These are phyloP conservation scores for Zaprionus africanus DNA, from an alignment of 1,140 invertebrate species.

Conservation along the genomic window DNA sequence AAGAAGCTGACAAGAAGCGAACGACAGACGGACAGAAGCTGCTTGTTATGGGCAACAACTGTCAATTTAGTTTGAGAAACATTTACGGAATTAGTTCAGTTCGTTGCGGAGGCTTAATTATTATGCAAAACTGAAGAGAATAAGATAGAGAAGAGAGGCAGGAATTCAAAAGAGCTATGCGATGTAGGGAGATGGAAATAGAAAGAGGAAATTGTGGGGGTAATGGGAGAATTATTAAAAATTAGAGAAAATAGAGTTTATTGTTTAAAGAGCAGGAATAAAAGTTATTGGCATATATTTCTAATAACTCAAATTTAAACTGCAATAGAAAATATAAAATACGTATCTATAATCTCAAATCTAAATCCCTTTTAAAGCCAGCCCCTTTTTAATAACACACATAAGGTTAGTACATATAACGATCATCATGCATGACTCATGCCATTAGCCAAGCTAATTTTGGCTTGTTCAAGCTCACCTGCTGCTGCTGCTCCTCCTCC, in stretches of 20 bases:
- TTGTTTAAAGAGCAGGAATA: too few relatives aligned
- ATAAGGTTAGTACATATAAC: background rate
- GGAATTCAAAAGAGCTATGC: too few relatives aligned
- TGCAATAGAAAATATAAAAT: too few relatives aligned
- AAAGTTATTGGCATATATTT: too few relatives aligned
- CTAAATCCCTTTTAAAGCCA: background rate
- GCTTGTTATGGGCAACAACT: slow-evolving; percentile 5
- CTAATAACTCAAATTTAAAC: too few relatives aligned
- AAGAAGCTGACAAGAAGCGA: slow-evolving; percentile 15
- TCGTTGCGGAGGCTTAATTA: background rate
- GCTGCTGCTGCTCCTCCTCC: slow-evolving; percentile 35
- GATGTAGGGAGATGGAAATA: background rate
- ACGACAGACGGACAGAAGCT: slow-evolving; percentile 4
- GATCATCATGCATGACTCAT: slow-evolving; percentile 10
- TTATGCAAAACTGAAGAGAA: background rate
- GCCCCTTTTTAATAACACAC: background rate
- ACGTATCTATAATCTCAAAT: background rate
- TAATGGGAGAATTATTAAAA: too few relatives aligned
- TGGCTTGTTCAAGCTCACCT: slow-evolving; percentile 25
- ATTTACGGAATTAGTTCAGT: background rate
- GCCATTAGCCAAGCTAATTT: slow-evolving; percentile 11
- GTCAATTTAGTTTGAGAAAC: slow-evolving; percentile 12
- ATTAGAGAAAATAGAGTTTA: too few relatives aligned
- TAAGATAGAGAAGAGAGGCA: background rate
- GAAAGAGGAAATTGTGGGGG: background rate